Conservation (phyloP, 23 tunicate species). For the Pegea sp. region DNA sequence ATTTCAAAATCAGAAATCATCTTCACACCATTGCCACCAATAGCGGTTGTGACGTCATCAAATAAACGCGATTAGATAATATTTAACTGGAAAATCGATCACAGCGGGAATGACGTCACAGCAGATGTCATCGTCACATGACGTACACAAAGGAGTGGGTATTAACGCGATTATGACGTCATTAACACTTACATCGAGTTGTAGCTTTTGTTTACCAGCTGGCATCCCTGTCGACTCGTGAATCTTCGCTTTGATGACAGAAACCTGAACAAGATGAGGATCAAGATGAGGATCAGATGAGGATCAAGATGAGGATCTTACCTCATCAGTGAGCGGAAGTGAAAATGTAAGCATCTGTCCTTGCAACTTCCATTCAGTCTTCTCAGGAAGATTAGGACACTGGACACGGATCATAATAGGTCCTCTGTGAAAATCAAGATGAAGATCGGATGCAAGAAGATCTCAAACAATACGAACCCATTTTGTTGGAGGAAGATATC, state of each 20-base stretch:
- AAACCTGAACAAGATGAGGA: constrained; percentile 23
- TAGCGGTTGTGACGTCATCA: too few relatives aligned
- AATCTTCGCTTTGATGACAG: constrained; percentile 93
- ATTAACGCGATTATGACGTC: not conserved
- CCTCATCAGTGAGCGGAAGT: constrained; percentile 87
- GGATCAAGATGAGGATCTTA: not conserved
- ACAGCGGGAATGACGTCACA: too few relatives aligned
- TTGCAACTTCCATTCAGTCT: constrained; percentile 62
- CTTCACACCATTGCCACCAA: too few relatives aligned
- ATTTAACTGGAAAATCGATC: too few relatives aligned
- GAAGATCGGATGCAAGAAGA: not conserved
- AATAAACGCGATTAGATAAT: too few relatives aligned
- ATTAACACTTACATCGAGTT: constrained; percentile 44
- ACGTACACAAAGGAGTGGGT: not conserved
- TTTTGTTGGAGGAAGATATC: constrained; percentile 28
- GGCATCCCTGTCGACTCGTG: constrained; percentile 96
- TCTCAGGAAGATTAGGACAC: constrained; percentile 70
- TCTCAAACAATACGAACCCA: constrained; percentile 6
- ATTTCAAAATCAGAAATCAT: too few relatives aligned
- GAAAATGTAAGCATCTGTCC: constrained; percentile 79
- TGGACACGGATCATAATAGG: constrained; percentile 56
- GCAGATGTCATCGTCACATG: not conserved
- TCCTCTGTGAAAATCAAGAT: constrained; percentile 10
- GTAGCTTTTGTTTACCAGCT: constrained; percentile 86
- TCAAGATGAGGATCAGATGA: not conserved